Evolutionary conservation across 2,888 invertebrate genomes (phyloP).

Genomic region (Eupithecia pulchellata): DNA sequence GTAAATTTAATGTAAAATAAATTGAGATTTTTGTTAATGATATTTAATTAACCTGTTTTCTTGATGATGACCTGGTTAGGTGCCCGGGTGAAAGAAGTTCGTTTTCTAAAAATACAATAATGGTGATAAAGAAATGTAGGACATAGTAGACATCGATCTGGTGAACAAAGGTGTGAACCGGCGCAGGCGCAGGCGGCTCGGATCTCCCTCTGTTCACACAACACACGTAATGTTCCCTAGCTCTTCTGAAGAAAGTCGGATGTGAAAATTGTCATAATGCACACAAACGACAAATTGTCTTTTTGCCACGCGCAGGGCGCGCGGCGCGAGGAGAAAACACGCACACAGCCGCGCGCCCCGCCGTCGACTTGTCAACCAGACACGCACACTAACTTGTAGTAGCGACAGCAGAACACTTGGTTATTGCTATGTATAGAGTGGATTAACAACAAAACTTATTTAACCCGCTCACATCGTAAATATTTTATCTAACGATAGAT

Average conservation of each 20-base stretch:
- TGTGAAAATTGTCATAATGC: slow-evolving; percentile 82
- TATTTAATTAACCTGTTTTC: slow-evolving; percentile 51
- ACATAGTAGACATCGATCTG: slow-evolving; percentile 60
- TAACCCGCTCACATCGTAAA: too few relatives aligned
- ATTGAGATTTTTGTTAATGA: slow-evolving; percentile 82
- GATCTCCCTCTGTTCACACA: slow-evolving; percentile 61
- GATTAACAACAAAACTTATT: too few relatives aligned
- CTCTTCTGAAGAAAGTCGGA: slow-evolving; percentile 80
- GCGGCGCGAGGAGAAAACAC: slow-evolving; percentile 62
- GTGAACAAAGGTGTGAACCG: slow-evolving; percentile 77
- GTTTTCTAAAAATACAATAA: slow-evolving; percentile 53
- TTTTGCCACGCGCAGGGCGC: slow-evolving; percentile 70
- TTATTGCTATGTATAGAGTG: too few relatives aligned
- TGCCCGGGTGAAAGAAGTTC: slow-evolving; percentile 14
- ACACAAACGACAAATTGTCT: slow-evolving; percentile 69
- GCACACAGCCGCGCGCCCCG: slow-evolving; percentile 47
- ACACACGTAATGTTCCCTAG: slow-evolving; percentile 59
- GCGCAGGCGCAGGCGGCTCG: slow-evolving; percentile 57
- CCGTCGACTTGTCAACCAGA: slow-evolving; percentile 53
- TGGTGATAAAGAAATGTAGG: slow-evolving; percentile 48
- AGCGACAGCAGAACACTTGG: slow-evolving; percentile 53
- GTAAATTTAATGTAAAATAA: slow-evolving; percentile 85
- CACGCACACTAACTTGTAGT: slow-evolving; percentile 50
- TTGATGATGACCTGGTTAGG: slow-evolving; percentile 27
- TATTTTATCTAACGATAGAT: too few relatives aligned